A percentile compares a stretch with the other conserved stretches of the same genome.
Evolutionary conservation across 2,888 invertebrate species (phyloP).

Genomic region (Nycteola revayana): DNA sequence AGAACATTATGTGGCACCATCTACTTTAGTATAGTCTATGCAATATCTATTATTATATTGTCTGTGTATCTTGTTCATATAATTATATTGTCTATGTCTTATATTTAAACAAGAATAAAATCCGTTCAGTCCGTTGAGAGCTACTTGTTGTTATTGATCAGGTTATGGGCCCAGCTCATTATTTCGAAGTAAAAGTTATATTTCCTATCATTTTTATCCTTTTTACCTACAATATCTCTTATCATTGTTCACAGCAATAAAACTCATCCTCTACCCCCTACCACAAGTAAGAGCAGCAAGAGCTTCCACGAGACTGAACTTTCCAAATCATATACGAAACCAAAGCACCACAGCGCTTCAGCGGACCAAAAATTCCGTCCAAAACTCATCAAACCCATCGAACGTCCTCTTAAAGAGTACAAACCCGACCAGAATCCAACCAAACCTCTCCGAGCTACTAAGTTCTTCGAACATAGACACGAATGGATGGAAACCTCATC

Average conservation of each 20-base stretch:
- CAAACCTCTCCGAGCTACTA: slow-evolving; percentile 59
- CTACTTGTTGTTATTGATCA: no score
- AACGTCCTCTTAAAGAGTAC: slow-evolving; percentile 58
- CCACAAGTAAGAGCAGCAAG: slow-evolving; percentile 52
- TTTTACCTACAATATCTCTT: no score
- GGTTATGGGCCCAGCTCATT: no score
- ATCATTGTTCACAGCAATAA: slow-evolving; percentile 58
- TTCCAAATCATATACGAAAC: slow-evolving; percentile 40
- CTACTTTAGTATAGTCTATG: no score
- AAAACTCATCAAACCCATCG: slow-evolving; percentile 35
- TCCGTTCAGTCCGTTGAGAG: no score
- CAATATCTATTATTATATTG: no score
- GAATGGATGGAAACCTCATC: slow-evolving; percentile 36
- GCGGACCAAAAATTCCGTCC: slow-evolving; percentile 57
- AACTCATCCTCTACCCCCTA: slow-evolving; percentile 48
- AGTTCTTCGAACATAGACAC: slow-evolving; percentile 43
- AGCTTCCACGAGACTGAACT: slow-evolving; percentile 58
- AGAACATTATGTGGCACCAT: no score
- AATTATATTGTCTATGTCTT: no score
- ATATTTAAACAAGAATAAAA: no score
- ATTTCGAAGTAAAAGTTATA: no score
- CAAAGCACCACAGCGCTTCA: slow-evolving; percentile 53
- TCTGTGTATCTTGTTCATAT: no score
- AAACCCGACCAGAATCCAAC: slow-evolving; percentile 57
- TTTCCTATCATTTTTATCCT: no score